phyloP scores from a whole-genome alignment of 23 tunicate genomes.

The Styela clava region DNA sequence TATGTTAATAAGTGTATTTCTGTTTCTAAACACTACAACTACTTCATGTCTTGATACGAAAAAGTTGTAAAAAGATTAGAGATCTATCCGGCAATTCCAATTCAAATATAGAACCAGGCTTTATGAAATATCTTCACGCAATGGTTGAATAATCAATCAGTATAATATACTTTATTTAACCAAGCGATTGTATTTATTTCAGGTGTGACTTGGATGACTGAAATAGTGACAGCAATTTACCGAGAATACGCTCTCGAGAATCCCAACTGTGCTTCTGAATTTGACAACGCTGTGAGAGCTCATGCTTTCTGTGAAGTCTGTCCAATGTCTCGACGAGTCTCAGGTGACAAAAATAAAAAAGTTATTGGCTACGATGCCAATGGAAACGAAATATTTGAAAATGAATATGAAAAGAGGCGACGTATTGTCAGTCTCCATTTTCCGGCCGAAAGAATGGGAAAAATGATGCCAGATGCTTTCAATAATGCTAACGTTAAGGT shows the following conservation, averaged over 20 bases:
- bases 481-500: conserved; percentile 7
- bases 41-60: no score
- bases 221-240: conserved; percentile 31
- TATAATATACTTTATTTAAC: no score
- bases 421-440: conserved; percentile 28
- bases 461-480: conserved; percentile 33
- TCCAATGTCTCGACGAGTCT: conserved; percentile 22
- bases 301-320: conserved; percentile 33
- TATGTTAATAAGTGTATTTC: no score
- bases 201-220: conserved; percentile 38
- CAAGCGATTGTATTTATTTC: not conserved
- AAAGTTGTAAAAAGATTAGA: no score
- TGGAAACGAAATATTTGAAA: conserved; percentile 26
- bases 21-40: no score
- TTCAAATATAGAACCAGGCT: no score
- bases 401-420: conserved; percentile 1
- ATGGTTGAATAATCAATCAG: no score
- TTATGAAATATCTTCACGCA: no score
- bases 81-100: no score
- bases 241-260: conserved; percentile 21
- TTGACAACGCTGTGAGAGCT: conserved; percentile 16
- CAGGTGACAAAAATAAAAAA: not conserved
- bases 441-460: conserved; percentile 17
- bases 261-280: not conserved
- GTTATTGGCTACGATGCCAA: conserved; percentile 22